Base-by-base conservation (phyloP, 2,888 invertebrate genomes). In the Aphodius sticticus region DNA sequence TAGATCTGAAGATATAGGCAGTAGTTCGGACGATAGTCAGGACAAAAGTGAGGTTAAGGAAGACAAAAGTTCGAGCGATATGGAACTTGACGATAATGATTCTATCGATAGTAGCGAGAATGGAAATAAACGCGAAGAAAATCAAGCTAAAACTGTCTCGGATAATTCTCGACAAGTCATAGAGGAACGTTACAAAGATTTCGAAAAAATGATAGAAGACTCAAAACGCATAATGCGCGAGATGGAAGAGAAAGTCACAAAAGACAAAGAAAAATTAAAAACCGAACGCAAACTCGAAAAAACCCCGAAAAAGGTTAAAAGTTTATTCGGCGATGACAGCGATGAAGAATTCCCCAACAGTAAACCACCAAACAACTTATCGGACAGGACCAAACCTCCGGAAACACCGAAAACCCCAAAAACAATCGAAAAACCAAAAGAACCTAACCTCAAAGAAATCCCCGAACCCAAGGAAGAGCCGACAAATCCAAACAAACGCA, bases 291-390 rank as follows among this genome's bases (percentile, higher is more conserved):
- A 78, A n/a, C 71, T 70, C 4, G 77, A 69, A n/a, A 70, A 79
- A 16, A 79, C 72, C 15, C 69, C 16, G 14, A 77, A 76, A 36
- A 83, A 82, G 80, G 75, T 82, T 38, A 83, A 83, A 70, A 82
- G 75, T 69, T 78, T 84, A 72, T 85, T 84, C 69, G 84, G 83
- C 5, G 85, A 83, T 16, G 85, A 84, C 37, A 80, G 79, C 14
- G 82, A 83, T 6, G 79, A 79, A 14, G 80, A 81, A 14, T 3
- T 6, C 2, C 35, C 72, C 69, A 36, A 9, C 7, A 78, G 69
- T 15, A 76, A 71, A 71, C 6, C 26, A 6, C 2, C 26, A 26
- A 26, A 26, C 26, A 26, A 26, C 3, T 26, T 26, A 3, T 26
- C 26, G 26, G 26, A 16, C 53, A 80, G 76, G 69, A 70, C 81